Conservation (phyloP, 2,113 vertebrate species). For the Cettia cetti region DNA sequence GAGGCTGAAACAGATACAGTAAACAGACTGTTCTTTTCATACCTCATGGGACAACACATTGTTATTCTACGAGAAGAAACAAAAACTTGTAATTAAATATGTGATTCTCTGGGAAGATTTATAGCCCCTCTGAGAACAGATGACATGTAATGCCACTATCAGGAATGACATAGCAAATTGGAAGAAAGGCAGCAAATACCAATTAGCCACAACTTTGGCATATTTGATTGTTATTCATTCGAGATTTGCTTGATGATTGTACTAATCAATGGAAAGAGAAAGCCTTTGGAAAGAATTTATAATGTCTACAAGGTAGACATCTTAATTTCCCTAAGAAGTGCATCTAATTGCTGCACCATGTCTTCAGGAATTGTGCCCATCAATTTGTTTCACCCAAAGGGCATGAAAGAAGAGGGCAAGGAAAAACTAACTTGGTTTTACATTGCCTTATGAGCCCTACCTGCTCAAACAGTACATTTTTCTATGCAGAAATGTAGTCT, state of each 20-base stretch:
- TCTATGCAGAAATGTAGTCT: not conserved
- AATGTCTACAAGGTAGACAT: not conserved
- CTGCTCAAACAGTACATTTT: not conserved
- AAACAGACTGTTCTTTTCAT: not conserved
- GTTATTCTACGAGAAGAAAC: not conserved
- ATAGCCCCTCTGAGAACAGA: not conserved
- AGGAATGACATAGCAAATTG: not conserved
- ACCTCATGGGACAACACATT: not conserved
- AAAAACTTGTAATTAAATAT: not conserved
- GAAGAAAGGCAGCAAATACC: not conserved
- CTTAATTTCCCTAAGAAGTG: not conserved
- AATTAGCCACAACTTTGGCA: not conserved
- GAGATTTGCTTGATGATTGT: not conserved
- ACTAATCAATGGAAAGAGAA: not conserved
- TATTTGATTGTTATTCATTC: not conserved
- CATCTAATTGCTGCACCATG: not conserved
- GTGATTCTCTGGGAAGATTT: not conserved
- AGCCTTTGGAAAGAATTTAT: not conserved
- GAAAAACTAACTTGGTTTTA: not conserved
- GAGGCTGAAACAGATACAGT: not conserved
- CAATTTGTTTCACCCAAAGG: not conserved
- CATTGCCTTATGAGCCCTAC: not conserved
- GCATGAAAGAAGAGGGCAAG: not conserved
- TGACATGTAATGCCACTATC: not conserved
- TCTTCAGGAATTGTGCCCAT: not conserved